Percentiles rank a stretch among this genome's conserved stretches.
Evolutionary conservation across 1,140 invertebrate species (phyloP).

Genomic region (Ips typographus): DNA sequence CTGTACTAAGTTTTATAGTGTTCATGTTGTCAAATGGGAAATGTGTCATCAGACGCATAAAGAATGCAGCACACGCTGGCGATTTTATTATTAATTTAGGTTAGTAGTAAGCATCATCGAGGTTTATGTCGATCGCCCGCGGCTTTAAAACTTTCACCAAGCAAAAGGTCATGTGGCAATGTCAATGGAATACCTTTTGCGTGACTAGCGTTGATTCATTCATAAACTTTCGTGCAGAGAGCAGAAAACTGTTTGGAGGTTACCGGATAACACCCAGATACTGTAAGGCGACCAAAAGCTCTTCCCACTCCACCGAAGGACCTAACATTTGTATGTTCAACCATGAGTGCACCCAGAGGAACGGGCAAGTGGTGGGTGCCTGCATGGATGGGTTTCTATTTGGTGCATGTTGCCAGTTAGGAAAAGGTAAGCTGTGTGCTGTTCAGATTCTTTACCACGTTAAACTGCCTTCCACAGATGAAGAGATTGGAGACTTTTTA

Average conservation of each 20-base stretch:
- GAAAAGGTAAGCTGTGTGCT: slow-evolving; percentile 43
- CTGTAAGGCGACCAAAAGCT: slow-evolving; percentile 63
- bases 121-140: not conserved
- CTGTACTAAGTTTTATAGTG: too few relatives aligned
- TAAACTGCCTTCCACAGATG: slow-evolving; percentile 14
- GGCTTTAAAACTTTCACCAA: not conserved
- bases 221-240: slow-evolving; percentile 56
- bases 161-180: not conserved
- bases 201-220: not conserved
- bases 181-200: not conserved
- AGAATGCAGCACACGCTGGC: too few relatives aligned
- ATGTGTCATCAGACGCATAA: too few relatives aligned
- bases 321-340: slow-evolving; percentile 94
- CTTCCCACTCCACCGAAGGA: slow-evolving; percentile 54
- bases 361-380: slow-evolving; percentile 81
- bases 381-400: slow-evolving; percentile 92
- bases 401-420: slow-evolving; percentile 82
- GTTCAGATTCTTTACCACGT: too few relatives aligned
- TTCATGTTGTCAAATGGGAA: too few relatives aligned
- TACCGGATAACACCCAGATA: slow-evolving; percentile 79
- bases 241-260: slow-evolving; percentile 78
- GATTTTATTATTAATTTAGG: not conserved
- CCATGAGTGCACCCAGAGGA: slow-evolving; percentile 79
- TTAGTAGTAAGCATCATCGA: not conserved
- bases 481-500: slow-evolving; percentile 49